Evolutionary conservation across 1,140 invertebrate species (phyloP).

Genomic region (Cryptotermes secundus): DNA sequence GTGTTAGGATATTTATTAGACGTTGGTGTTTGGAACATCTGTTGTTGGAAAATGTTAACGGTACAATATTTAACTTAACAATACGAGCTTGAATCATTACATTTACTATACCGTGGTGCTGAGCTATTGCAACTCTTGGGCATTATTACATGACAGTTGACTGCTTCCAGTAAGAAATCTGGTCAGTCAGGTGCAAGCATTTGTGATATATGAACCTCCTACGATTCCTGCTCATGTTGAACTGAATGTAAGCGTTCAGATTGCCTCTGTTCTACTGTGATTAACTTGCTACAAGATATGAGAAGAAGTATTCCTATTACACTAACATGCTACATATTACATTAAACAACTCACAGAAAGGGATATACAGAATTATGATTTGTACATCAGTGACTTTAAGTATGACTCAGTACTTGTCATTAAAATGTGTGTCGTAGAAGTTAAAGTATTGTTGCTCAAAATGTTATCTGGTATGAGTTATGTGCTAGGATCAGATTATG

Average conservation of each 20-base stretch:
- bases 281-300: conserved; percentile 9
- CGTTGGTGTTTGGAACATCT: neutral
- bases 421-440: neutral
- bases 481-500: neutral
- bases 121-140: neutral
- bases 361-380: conserved; percentile 18
- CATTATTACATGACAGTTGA: conserved; percentile 5
- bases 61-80: neutral
- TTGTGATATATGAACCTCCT: conserved; percentile 16
- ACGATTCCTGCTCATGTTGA: conserved; percentile 16
- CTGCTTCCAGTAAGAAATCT: neutral
- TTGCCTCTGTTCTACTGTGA: conserved; percentile 8
- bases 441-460: conserved; percentile 10
- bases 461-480: conserved; percentile 8
- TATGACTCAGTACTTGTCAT: too few relatives aligned
- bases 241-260: conserved; percentile 5
- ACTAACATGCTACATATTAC: neutral
- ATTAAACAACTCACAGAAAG: neutral
- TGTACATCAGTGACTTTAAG: conserved; percentile 13
- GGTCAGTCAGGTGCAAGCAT: conserved; percentile 6
- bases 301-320: neutral
- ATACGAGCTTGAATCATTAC: conserved; percentile 14
- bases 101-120: conserved; percentile 11
- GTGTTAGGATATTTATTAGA: conserved; percentile 20
- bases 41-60: neutral